Base-by-base conservation (phyloP, 2,888 invertebrate species). In the Periphyllus acericola region DNA sequence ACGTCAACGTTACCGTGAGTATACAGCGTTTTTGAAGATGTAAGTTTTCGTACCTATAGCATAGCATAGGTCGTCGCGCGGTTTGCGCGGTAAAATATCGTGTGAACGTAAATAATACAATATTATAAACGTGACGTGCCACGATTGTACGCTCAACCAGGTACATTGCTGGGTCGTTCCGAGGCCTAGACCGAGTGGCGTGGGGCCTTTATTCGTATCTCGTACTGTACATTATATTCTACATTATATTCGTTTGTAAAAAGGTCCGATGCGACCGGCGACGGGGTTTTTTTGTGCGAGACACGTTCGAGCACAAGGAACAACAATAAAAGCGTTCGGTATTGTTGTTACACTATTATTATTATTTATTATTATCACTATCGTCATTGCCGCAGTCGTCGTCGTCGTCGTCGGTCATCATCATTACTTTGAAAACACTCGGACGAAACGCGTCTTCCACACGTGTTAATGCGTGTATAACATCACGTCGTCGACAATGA, bases 221-320 rank as follows among this genome's bases (percentile, higher is more conserved):
- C 25, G 40, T 5, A n/a, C n/a, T n/a, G n/a, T n/a, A n/a, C n/a
- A 32, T 71, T 71, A 52, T 68, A 81, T 66, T n/a, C 19, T 71
- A 66, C 14, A 71, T 36, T 34, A 83, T 71, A 82, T 83, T 55
- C 32, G 55, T 60, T 83, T 36, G 83, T 72, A 83, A 74, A 74
- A 83, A 74, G 74, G 83, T 74, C 46, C 40, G 40, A 79, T 60
- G n/a, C 60, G 79, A 66, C 80, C 60, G 40, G 14, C 36, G 83
- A 36, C n/a, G 74, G 52, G 0, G 55, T 83, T 79, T 83, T 83
- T 83, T 83, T 83, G 83, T 83, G 34, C 83, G 14, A 0, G 14
- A 5, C 83, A 83, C 83, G 83, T 83, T 74, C 83, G 11, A 34
- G 9, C 55, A 34, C 25, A 1, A 14, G 11, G 19, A 60, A 52